A percentile compares a stretch with the other conserved stretches of the same genome.
Conservation (phyloP, 1,140 invertebrate species). For the Drosophila athabasca region DNA sequence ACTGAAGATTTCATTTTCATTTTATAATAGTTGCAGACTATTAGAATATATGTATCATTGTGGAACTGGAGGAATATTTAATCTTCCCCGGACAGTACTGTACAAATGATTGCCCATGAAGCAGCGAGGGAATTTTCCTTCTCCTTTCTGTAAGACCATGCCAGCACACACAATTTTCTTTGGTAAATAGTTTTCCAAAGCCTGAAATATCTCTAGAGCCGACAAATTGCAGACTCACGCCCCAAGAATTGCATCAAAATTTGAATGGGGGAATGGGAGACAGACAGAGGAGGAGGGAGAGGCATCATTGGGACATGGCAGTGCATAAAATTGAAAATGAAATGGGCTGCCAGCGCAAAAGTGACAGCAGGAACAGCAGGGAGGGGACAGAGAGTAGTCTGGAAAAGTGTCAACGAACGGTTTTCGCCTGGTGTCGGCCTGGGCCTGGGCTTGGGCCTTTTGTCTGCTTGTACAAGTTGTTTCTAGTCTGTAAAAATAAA, state of each 20-base stretch:
- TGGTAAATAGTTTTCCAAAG: background rate
- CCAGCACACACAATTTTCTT: no score
- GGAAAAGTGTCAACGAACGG: conserved; percentile 71
- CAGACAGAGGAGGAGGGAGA: background rate
- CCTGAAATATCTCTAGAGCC: conserved; percentile 11
- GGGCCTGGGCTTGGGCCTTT: conserved; percentile 31
- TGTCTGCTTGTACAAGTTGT: conserved; percentile 47
- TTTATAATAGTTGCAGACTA: no score
- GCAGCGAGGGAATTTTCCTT: no score
- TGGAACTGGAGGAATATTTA: background rate
- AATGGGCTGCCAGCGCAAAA: conserved; percentile 55
- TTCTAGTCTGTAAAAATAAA: conserved; percentile 3
- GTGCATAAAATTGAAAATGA: conserved; percentile 64
- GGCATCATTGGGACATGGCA: conserved; percentile 28
- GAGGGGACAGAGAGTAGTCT: background rate
- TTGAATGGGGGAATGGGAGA: conserved; percentile 1
- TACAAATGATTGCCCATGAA: no score
- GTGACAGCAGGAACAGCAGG: conserved; percentile 26
- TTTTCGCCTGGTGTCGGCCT: conserved; percentile 37
- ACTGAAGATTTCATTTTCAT: no score
- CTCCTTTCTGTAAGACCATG: no score
- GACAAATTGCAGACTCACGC: conserved; percentile 40
- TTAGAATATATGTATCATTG: no score
- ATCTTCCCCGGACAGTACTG: no score
- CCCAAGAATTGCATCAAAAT: conserved; percentile 27